Evolutionary conservation across 2,113 vertebrate species (phyloP), one percentile per base, ranked within the genome.

Genomic region (Girardinichthys multiradiatus): DNA sequence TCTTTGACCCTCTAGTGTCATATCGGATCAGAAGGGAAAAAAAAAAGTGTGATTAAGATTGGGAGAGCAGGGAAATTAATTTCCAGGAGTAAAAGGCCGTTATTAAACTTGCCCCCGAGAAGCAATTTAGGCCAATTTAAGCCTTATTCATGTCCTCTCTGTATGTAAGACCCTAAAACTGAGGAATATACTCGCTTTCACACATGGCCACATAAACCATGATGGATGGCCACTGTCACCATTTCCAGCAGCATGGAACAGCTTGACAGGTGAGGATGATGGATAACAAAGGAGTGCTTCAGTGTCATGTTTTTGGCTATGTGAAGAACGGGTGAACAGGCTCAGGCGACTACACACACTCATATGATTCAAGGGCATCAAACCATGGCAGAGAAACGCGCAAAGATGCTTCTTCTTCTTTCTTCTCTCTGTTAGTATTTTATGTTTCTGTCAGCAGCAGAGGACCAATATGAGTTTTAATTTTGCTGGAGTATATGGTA

Each of bases 181-280:
- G 29, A 68, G 64, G 54, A 61, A 64, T 21, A 30, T 59, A 19
- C 51, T 51, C 0, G 12, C 12, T 15, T 65, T 59, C 51, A 39
- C 42, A 26, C 72, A 60, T 70, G 45, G 71, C 54, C n/a, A 35
- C 48, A n/a, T 57, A 74, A 54, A 79, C 76, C 31, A 2, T 87
- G 86, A 91, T 84, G 80, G 78, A 87, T 87, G 74, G 59, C 5
- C 42, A 67, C 65, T 67, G 84, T 79, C 80, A 31, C 79, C 37
- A 5, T 57, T 66, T 54, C 57, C 64, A 17, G 74, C 74, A 54
- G 48, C 77, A 66, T 37, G 65, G 31, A 64, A 37, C 87, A 73
- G 64, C 79, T 63, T 70, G 81, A 88, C 75, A 59, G 58, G 57
- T 78, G 74, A 77, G 59, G 77, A 81, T 86, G 88, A 90, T 73